Evolutionary conservation across 2,888 invertebrate species (phyloP), one percentile per base, ranked within the genome.

Genomic region (Cyrtodaria siliqua): DNA sequence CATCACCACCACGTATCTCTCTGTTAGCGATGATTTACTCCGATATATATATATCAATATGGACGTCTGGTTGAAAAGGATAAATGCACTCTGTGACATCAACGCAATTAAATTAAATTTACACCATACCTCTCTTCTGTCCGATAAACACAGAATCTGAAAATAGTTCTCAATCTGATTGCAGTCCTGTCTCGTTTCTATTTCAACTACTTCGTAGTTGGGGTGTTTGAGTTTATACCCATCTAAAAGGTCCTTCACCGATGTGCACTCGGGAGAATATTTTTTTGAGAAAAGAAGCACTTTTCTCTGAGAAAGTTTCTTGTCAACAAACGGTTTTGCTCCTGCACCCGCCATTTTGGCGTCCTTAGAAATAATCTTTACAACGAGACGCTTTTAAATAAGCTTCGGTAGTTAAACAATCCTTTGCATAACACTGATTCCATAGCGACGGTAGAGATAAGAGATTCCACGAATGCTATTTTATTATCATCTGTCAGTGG

Each of bases 81-180:
- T n/a, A n/a, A n/a, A n/a, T n/a, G n/a, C n/a, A n/a, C n/a, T n/a
- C n/a, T n/a, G n/a, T n/a, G n/a, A n/a, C n/a, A n/a, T n/a, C n/a
- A n/a, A n/a, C n/a, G n/a, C n/a, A n/a, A n/a, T n/a, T n/a, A n/a
- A n/a, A n/a, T n/a, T n/a, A n/a, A 18, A 27, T 26, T 26, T 2
- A 55, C 23, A 20, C 85, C 66, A n/a, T 80, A 92, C 92, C 84
- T 87, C 85, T 77, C 92, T 80, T 16, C 84, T 76, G 67, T 92
- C 90, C 23, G 90, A 88, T 16, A 90, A 78, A 77, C 92, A 91
- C 23, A 92, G 64, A 55, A 89, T 85, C 77, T 91, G 90, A 75
- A 92, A 90, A 77, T 92, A 92, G 60, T 91, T 90, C 82, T 92
- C 92, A 27, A 92, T 91, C 71, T 92, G 90, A 1, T 85, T 83